These are phyloP conservation scores for Cheilosia pagana DNA, from an alignment of 2,888 invertebrate species.

Conservation along the genomic window DNA sequence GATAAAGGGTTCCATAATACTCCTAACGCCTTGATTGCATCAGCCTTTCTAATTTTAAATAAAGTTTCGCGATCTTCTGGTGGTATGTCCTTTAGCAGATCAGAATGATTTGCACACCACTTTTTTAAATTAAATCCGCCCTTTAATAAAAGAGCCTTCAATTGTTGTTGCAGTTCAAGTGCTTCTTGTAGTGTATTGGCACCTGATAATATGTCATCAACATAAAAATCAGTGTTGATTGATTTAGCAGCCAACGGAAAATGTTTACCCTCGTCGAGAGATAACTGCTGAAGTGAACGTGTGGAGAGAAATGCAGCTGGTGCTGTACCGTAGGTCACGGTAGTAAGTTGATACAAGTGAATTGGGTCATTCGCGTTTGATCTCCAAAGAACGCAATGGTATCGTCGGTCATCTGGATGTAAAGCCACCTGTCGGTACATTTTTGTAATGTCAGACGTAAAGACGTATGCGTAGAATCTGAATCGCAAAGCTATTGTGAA, in stretches of 20 bases:
- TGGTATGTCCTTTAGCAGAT: not conserved
- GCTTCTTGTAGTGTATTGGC: too few relatives aligned
- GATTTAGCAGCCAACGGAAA: conserved; percentile 29
- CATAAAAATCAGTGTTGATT: too few relatives aligned
- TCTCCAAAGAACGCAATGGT: conserved; percentile 65
- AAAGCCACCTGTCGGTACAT: conserved; percentile 57
- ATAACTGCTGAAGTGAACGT: conserved; percentile 32
- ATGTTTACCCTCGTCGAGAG: conserved; percentile 28
- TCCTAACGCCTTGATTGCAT: too few relatives aligned
- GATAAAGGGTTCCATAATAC: too few relatives aligned
- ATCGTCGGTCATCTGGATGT: conserved; percentile 36
- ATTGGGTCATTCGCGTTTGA: conserved; percentile 29
- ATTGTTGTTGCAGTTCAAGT: too few relatives aligned
- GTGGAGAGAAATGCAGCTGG: conserved; percentile 43
- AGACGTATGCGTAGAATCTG: conserved; percentile 29
- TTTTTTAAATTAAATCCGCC: not conserved
- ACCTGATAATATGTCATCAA: conserved; percentile 9
- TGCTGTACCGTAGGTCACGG: too few relatives aligned
- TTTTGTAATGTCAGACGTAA: conserved; percentile 68
- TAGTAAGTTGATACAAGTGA: too few relatives aligned
- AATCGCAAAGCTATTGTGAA: conserved; percentile 41
- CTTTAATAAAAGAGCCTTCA: too few relatives aligned
- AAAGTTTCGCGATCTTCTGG: not conserved
- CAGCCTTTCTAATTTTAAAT: not conserved
- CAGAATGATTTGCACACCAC: conserved; percentile 1